Percentiles rank a stretch among this genome's conserved stretches.
Evolutionary conservation across 1,140 invertebrate species (phyloP).

Genomic region (Grapholita molesta): DNA sequence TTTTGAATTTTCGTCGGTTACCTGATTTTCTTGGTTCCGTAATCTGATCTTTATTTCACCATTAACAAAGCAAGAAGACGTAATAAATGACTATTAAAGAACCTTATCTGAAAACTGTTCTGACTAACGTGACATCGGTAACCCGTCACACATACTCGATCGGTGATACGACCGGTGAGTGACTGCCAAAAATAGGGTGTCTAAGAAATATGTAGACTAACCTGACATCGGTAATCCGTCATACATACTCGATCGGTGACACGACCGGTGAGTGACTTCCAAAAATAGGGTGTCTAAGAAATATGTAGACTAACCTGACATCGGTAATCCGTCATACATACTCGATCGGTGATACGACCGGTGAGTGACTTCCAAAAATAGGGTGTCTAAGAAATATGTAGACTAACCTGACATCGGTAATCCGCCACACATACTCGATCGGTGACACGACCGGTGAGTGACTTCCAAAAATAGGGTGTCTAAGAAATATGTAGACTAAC

Average conservation of each 20-base stretch:
- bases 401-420: slow-evolving; percentile 50
- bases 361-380: slow-evolving; percentile 27
- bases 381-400: too few species aligned
- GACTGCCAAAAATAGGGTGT: too few species aligned
- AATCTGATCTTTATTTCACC: too few species aligned
- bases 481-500: slow-evolving; percentile 25
- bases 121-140: slow-evolving; percentile 49
- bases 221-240: slow-evolving; percentile 54
- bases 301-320: slow-evolving; percentile 40
- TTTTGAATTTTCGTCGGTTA: too few species aligned
- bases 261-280: slow-evolving; percentile 30
- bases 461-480: slow-evolving; percentile 26
- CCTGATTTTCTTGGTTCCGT: too few species aligned
- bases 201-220: slow-evolving; percentile 22
- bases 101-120: too few species aligned
- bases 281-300: too few species aligned
- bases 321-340: slow-evolving; percentile 47
- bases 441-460: slow-evolving; percentile 33
- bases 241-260: slow-evolving; percentile 45
- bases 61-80: too few species aligned
- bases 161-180: slow-evolving; percentile 36
- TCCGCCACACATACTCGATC: slow-evolving; percentile 48
- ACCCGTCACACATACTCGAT: slow-evolving; percentile 47
- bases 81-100: too few species aligned
- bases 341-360: slow-evolving; percentile 42